Percentiles rank a stretch among this genome's conserved stretches.
Conservation (phyloP, 2,888 invertebrate species). For the Lottia scabra region DNA sequence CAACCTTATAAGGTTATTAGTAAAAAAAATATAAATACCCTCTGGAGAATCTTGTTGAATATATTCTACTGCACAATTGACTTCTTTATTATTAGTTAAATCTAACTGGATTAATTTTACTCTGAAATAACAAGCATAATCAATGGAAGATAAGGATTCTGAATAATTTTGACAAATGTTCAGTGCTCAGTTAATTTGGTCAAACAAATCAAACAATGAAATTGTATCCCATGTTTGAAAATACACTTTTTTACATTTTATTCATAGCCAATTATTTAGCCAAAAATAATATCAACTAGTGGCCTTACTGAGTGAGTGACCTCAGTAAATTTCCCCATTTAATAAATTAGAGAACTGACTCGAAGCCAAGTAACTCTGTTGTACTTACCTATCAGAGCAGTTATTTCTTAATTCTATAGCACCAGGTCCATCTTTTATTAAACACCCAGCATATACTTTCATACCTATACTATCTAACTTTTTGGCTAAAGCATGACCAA, state of each 20-base stretch:
- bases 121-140: conserved; percentile 37
- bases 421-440: conserved; percentile 57
- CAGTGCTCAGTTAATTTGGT: too few species aligned
- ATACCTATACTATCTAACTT: conserved; percentile 66
- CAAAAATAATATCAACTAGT: too few species aligned
- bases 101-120: conserved; percentile 62
- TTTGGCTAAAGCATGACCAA: conserved; percentile 63
- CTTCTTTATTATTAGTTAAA: conserved; percentile 62
- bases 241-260: too few species aligned
- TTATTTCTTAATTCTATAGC: conserved; percentile 56
- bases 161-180: too few species aligned
- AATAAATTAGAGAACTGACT: too few species aligned
- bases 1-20: background rate
- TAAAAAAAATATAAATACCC: conserved; percentile 40
- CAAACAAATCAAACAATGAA: too few species aligned
- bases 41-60: conserved; percentile 47
- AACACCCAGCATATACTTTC: conserved; percentile 66
- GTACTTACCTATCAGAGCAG: conserved; percentile 57
- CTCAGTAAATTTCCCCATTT: too few species aligned
- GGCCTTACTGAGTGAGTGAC: too few species aligned
- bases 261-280: too few species aligned
- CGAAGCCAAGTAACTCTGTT: background rate
- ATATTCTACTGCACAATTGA: conserved; percentile 49
- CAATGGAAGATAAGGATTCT: too few species aligned
- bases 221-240: too few species aligned